Base-by-base conservation (phyloP, 2,113 vertebrate genomes). In the Benthochromis sp. region DNA sequence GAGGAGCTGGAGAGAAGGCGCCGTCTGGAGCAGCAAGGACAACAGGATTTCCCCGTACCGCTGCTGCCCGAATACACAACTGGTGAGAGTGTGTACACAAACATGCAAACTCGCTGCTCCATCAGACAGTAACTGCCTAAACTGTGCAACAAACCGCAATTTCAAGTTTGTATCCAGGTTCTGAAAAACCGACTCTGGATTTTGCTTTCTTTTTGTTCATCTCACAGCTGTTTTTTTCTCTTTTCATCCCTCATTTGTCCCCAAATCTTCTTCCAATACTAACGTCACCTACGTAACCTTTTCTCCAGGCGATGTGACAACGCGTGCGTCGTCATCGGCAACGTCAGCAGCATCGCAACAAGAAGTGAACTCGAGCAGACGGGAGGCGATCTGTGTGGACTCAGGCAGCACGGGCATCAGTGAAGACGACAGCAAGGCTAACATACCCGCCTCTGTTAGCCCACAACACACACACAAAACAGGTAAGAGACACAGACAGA, bases 1-100 rank as follows among this genome's bases (percentile, higher is more conserved):
- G 98, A 98, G 85, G 98, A 99, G 94, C 16, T 98, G 85, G 97
- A 99, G 91, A 97, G 98, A 89, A 97, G 97, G 84, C 97, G 96
- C 47, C 97, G 98, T 34, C 96, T 99, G 78, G 97, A 98, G 79
- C 97, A 98, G 90, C 98, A 98, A 92, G 94, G 98, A 86, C 97
- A 97, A 85, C 86, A 90, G 29, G 97, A 98, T 85, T 97, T 98
- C 31, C 96, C 97, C 21, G 86, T 95, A 54, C 96, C 96, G 16
- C 95, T 97, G 66, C 91, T 94, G 63, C 87, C 93, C 66, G 93
- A 95, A 40, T 93, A 94, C 88, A 89, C 89, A 61, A 89, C 86
- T 47, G 96, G 96, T 97, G 61, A 89, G 88, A 71, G 24, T 1
- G 2, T 21, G 50, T 14, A n/a, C 8, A 38, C 6, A 61, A 19